Conservation (phyloP, 2,888 invertebrate species). For the Drosophila kambysellisi region DNA sequence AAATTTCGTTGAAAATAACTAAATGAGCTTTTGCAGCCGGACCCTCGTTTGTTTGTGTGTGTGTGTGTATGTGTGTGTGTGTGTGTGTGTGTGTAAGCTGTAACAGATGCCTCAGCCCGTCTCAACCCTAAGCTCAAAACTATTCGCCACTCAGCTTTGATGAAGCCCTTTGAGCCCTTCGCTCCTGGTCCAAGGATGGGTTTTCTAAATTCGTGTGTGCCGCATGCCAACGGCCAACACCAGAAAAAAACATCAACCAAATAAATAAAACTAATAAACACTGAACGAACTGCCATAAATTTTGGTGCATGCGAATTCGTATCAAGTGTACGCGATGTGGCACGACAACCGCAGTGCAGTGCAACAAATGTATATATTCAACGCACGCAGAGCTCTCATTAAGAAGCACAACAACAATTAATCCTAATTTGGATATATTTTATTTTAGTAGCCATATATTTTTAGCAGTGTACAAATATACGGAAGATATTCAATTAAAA, state of each 20-base stretch:
- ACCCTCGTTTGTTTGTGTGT: slow-evolving; percentile 1
- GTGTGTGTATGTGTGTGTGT: not conserved
- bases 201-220: slow-evolving; percentile 45
- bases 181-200: slow-evolving; percentile 9
- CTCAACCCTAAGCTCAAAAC: not conserved
- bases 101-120: slow-evolving; percentile 6
- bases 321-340: slow-evolving; percentile 66
- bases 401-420: not conserved
- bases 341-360: slow-evolving; percentile 58
- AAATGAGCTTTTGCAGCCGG: slow-evolving; percentile 64
- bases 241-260: slow-evolving; percentile 12
- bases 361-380: not conserved
- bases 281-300: slow-evolving; percentile 33
- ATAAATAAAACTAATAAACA: not conserved
- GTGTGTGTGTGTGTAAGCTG: slow-evolving; percentile 13
- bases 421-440: not conserved
- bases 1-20: slow-evolving; percentile 55
- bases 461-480: not conserved
- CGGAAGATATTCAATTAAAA: not conserved
- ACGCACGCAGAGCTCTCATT: not conserved
- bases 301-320: slow-evolving; percentile 33
- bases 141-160: slow-evolving; percentile 4
- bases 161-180: slow-evolving; percentile 26
- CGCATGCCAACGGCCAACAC: slow-evolving; percentile 1
- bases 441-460: not conserved